phyloP scores from a whole-genome alignment of 2,888 invertebrate species.

The Marasmarcha lunaedactyla region DNA sequence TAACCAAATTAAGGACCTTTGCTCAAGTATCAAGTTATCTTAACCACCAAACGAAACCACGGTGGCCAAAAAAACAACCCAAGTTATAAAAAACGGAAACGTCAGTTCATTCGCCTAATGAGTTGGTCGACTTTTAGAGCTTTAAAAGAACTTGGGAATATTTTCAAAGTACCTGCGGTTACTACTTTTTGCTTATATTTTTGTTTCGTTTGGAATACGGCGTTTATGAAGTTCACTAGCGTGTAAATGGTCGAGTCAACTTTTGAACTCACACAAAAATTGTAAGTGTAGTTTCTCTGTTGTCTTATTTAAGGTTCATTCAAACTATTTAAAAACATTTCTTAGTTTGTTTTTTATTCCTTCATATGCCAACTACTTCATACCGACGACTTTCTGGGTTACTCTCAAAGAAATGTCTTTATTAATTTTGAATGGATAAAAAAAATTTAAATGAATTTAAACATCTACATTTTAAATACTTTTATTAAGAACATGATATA shows the following conservation, averaged over 20 bases:
- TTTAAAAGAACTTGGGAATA: constrained; percentile 26
- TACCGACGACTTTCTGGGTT: no score
- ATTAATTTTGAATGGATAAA: no score
- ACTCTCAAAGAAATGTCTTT: no score
- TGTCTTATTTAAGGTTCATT: neutral
- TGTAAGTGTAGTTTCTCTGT: neutral
- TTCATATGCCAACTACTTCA: no score
- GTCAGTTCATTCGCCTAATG: constrained; percentile 38
- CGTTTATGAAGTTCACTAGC: constrained; percentile 12
- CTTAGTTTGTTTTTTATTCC: no score
- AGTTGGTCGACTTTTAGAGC: constrained; percentile 35
- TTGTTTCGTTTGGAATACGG: constrained; percentile 10
- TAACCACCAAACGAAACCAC: neutral
- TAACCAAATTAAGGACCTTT: no score
- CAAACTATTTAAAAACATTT: no score
- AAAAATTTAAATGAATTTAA: no score
- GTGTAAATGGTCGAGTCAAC: constrained; percentile 6
- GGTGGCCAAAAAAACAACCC: constrained; percentile 13
- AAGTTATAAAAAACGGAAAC: constrained; percentile 28
- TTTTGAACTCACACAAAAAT: neutral
- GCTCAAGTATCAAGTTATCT: constrained; percentile 5
- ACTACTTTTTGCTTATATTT: constrained; percentile 10
- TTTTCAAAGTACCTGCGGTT: constrained; percentile 26
- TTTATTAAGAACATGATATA: no score
- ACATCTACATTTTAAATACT: no score